A percentile compares a stretch with the other conserved stretches of the same genome.
Evolutionary conservation across 2,113 vertebrate species (phyloP).

Genomic region (Corythoichthys intestinalis): DNA sequence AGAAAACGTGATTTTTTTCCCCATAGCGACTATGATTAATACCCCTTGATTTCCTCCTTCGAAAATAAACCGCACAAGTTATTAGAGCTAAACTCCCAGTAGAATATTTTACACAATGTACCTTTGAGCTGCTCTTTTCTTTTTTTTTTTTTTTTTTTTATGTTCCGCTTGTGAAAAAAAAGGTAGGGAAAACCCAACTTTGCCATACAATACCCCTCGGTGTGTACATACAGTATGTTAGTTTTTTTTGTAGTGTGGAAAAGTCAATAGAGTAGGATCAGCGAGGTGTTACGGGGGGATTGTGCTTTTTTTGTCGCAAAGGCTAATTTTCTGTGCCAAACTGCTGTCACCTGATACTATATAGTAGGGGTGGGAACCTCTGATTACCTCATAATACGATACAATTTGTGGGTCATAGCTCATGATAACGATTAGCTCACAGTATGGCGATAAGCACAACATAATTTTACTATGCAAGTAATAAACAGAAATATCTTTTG

Average conservation of each 20-base stretch:
- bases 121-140: slow-evolving; percentile 56
- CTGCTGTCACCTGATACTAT: too few species aligned
- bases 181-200: slow-evolving; percentile 59
- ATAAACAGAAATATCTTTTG: too few species aligned
- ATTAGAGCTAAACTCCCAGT: slow-evolving; percentile 46
- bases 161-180: slow-evolving; percentile 55
- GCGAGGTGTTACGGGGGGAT: slow-evolving; percentile 32
- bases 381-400: too few species aligned
- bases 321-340: slow-evolving; percentile 24
- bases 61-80: slow-evolving; percentile 54
- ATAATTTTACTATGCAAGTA: too few species aligned
- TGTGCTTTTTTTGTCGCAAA: slow-evolving; percentile 34
- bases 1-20: slow-evolving; percentile 32
- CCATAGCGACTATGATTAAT: slow-evolving; percentile 58
- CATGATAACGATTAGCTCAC: too few species aligned
- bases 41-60: slow-evolving; percentile 59
- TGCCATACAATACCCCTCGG: slow-evolving; percentile 52
- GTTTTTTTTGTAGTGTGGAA: slow-evolving; percentile 45
- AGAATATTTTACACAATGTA: slow-evolving; percentile 63
- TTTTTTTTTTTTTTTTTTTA: slow-evolving; percentile 23
- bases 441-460: too few species aligned
- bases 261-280: slow-evolving; percentile 41
- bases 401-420: too few species aligned
- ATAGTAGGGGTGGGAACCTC: too few species aligned
- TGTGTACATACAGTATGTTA: slow-evolving; percentile 47